A percentile compares a stretch with the other conserved stretches of the same genome.
Evolutionary conservation across 2,888 invertebrate species (phyloP).

Genomic region (Coelogynopora nodosa): DNA sequence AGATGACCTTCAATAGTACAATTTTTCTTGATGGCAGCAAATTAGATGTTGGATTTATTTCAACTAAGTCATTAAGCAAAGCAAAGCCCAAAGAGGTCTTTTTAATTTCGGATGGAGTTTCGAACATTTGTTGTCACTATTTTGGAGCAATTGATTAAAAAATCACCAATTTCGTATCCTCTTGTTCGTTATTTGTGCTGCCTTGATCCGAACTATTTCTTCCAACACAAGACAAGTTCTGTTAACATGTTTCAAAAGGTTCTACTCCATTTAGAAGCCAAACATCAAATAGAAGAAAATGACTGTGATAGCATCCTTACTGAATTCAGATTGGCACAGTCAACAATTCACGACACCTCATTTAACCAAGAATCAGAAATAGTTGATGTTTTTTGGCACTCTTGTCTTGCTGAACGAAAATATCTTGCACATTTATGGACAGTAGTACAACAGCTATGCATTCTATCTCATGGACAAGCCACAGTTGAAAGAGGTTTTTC

Average conservation of each 20-base stretch:
- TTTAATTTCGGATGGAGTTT: background rate
- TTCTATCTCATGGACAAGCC: background rate
- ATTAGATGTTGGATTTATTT: too few species aligned
- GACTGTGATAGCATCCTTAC: background rate
- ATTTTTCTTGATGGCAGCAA: too few species aligned
- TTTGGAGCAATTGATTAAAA: background rate
- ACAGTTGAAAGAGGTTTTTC: background rate
- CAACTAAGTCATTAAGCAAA: too few species aligned
- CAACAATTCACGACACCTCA: background rate
- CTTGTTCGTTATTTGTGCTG: background rate
- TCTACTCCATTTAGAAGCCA: background rate
- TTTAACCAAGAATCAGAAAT: background rate
- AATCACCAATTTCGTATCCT: background rate
- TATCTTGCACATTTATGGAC: background rate
- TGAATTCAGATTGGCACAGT: background rate
- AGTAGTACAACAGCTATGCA: background rate
- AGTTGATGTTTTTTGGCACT: background rate
- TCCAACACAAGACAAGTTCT: background rate
- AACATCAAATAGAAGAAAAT: background rate
- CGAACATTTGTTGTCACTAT: background rate
- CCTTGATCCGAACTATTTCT: background rate
- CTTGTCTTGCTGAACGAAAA: background rate
- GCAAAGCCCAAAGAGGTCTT: too few species aligned
- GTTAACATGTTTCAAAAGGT: background rate
- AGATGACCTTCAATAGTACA: background rate